These are phyloP conservation scores for Oreochromis tanganicae DNA, from an alignment of 2,113 vertebrate genomes.

Conservation along the genomic window DNA sequence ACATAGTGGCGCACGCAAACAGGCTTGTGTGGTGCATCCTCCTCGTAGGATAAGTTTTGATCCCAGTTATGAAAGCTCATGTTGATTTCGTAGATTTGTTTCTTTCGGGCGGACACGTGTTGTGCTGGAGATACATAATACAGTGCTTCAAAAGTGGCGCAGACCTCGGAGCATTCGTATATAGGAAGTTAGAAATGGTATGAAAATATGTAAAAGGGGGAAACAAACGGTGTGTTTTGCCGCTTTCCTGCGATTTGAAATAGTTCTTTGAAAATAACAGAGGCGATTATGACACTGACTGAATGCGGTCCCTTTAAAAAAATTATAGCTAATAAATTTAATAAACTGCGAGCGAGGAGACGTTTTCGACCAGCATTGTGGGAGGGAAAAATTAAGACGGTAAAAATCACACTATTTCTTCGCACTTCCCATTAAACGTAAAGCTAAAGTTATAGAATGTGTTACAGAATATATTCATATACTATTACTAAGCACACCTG, in stretches of 20 bases:
- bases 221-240: background rate
- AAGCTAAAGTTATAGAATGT: background rate
- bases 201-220: background rate
- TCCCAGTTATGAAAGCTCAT: background rate
- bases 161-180: background rate
- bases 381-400: too few relatives aligned
- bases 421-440: background rate
- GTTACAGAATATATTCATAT: background rate
- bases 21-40: background rate
- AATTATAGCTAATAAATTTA: background rate
- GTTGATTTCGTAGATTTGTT: conserved; percentile 20
- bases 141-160: background rate
- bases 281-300: background rate
- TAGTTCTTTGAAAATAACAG: background rate
- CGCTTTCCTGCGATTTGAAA: background rate
- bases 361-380: background rate
- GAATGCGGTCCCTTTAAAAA: background rate
- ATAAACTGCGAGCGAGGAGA: background rate
- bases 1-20: background rate
- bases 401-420: background rate
- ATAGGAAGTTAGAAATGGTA: background rate
- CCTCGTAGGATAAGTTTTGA: background rate
- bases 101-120: conserved; percentile 51
- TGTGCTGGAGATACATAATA: conserved; percentile 23
- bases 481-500: background rate